These are phyloP conservation scores for Pachyuromys duprasi DNA, from an alignment of 2,797 vertebrate genomes.

Conservation along the genomic window DNA sequence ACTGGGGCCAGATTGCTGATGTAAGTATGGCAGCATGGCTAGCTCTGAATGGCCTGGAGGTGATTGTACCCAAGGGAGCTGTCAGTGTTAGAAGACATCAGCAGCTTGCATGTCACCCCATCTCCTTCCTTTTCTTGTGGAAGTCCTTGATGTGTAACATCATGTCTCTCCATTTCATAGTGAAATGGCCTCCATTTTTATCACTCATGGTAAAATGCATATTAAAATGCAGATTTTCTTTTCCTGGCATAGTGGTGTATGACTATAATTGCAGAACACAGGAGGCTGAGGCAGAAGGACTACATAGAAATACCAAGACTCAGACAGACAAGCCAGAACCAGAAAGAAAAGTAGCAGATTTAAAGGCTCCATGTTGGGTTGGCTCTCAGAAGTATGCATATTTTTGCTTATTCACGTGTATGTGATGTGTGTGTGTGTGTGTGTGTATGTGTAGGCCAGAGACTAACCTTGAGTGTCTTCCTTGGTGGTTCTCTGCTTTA, in stretches of 20 bases:
- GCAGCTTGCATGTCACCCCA: neutral
- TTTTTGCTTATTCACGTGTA: neutral
- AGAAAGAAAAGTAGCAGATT: neutral
- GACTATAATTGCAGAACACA: neutral
- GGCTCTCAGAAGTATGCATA: neutral
- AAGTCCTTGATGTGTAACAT: neutral
- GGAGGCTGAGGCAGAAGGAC: neutral
- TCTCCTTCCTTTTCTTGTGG: neutral
- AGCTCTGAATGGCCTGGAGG: neutral
- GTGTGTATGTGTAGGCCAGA: neutral
- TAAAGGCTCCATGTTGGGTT: neutral
- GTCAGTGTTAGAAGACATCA: neutral
- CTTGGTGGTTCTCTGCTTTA: neutral
- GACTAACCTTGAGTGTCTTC: neutral
- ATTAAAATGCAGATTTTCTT: neutral
- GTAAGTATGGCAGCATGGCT: slow-evolving; percentile 84
- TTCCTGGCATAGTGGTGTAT: neutral
- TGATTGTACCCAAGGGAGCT: neutral
- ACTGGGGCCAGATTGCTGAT: slow-evolving; percentile 86
- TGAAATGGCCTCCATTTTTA: neutral
- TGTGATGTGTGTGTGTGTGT: neutral
- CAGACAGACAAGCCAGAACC: neutral
- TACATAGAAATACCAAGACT: neutral
- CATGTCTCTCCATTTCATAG: neutral
- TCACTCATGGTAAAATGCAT: neutral